These are phyloP conservation scores for Latrodectus hesperus DNA, from an alignment of 2,888 invertebrate species.

Conservation along the genomic window DNA sequence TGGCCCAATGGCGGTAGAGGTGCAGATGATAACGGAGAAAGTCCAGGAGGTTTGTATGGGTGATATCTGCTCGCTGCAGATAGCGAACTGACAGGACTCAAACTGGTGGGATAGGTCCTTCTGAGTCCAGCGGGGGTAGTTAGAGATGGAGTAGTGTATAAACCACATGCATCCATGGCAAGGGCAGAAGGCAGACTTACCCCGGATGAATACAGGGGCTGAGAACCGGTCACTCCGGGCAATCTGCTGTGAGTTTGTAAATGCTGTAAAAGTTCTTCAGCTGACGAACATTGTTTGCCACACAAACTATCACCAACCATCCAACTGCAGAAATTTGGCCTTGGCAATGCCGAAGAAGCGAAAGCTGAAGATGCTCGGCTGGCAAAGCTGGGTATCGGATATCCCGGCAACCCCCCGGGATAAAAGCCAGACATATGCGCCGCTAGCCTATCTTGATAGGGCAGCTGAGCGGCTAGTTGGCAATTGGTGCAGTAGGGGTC, in stretches of 20 bases:
- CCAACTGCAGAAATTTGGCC: conserved; percentile 92
- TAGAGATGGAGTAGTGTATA: conserved; percentile 65
- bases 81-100: conserved; percentile 82
- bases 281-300: conserved; percentile 92
- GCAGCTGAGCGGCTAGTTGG: conserved; percentile 86
- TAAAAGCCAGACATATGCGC: conserved; percentile 75
- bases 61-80: conserved; percentile 83
- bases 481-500: conserved; percentile 98
- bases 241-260: conserved; percentile 87
- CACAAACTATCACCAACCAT: conserved; percentile 92
- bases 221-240: conserved; percentile 16
- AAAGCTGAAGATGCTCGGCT: conserved; percentile 71
- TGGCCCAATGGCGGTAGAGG: conserved; percentile 61
- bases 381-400: conserved; percentile 67
- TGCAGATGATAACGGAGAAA: conserved; percentile 56
- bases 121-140: conserved; percentile 81
- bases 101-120: conserved; percentile 86
- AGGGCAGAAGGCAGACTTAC: conserved; percentile 65
- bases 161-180: conserved; percentile 66
- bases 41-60: conserved; percentile 86
- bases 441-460: conserved; percentile 83
- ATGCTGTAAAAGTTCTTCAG: conserved; percentile 94
- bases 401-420: conserved; percentile 72
- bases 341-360: conserved; percentile 72
- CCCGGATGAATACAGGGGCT: conserved; percentile 55